Evolutionary conservation across 2,888 invertebrate species (phyloP), one percentile per base, ranked within the genome.

Genomic region (Cremastinae sp.): DNA sequence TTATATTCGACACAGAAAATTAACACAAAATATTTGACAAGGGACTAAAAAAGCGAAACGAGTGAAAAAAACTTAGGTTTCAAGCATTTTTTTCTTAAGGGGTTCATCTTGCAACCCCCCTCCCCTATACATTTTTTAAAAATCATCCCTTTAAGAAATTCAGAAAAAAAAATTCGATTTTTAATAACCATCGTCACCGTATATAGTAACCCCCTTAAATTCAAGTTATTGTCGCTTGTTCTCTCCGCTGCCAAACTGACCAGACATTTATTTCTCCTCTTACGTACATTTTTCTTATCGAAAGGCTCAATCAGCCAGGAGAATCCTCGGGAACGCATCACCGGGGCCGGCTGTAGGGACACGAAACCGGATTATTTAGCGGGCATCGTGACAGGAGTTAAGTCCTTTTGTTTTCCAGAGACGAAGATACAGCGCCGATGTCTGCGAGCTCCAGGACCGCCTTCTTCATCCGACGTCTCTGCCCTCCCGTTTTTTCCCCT

Each of bases 231-330:
- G 34, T 20, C 20, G 16, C 38, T 38, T 20, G 16, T 53, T 16
- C n/a, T 53, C 41, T 41, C 28, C 12, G 7, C 49, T 45, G 5
- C 22, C 34, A 36, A 34, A 18, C 28, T n/a, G 34, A 9, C 16
- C 59, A 38, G 62, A 10, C 51, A 58, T 70, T 64, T 64, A 36
- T 75, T 64, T 56, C 45, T 56, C 54, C 65, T 53, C 65, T 54
- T 65, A 47, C 59, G 49, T 66, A 45, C 22, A 49, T 59, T 9
- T 47, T 45, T 61, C 53, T 75, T 75, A 71, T 75, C 71, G 20
- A 47, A 43, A 28, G 45, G 34, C 28, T 61, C 71, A 16, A 75
- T 75, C 71, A 45, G 65, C 47, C 20, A 22, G 51, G 65, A 38
- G 75, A 75, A 75, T 71, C 71, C 53, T 54, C 56, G 64, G 56